Conservation (phyloP, 2,797 vertebrate genomes). For the Melanotaenia parkinsoni region DNA sequence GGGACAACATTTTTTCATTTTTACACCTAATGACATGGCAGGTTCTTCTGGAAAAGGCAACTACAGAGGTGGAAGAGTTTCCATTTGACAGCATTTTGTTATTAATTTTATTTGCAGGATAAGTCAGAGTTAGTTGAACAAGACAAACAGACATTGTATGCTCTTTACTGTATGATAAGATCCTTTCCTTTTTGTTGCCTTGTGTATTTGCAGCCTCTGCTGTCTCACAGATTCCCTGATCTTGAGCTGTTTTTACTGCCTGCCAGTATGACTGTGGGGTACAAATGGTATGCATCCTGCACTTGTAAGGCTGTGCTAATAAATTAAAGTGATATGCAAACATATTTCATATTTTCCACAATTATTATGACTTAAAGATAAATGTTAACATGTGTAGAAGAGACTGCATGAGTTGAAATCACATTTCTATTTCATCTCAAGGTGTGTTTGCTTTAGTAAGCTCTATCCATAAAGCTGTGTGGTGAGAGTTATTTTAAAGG, state of each 20-base stretch:
- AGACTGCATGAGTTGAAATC: constrained; percentile 33
- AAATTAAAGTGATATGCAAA: constrained; percentile 38
- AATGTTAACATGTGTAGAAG: constrained; percentile 36
- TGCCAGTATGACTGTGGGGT: constrained; percentile 6
- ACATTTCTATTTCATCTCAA: constrained; percentile 20
- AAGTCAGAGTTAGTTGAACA: constrained; percentile 24
- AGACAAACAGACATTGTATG: neutral
- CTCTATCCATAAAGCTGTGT: constrained; percentile 29
- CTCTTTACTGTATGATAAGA: neutral
- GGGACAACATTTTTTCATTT: constrained; percentile 23
- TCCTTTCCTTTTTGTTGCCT: constrained; percentile 11
- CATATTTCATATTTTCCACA: constrained; percentile 25
- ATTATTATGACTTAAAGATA: constrained; percentile 26
- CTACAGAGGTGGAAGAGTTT: constrained; percentile 11
- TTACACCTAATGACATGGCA: constrained; percentile 20
- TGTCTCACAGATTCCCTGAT: constrained; percentile 61
- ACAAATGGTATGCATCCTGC: constrained; percentile 35
- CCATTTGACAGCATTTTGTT: constrained; percentile 7
- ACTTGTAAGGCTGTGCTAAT: constrained; percentile 24
- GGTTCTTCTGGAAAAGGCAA: constrained; percentile 23
- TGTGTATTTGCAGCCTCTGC: constrained; percentile 48
- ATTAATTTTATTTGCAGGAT: constrained; percentile 32
- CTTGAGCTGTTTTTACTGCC: constrained; percentile 23
- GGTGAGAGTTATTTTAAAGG: constrained; percentile 31
- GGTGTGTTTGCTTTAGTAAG: constrained; percentile 27